Evolutionary conservation across 2,797 vertebrate genomes (phyloP).

Genomic region (Arrhamphus sclerolepis): DNA sequence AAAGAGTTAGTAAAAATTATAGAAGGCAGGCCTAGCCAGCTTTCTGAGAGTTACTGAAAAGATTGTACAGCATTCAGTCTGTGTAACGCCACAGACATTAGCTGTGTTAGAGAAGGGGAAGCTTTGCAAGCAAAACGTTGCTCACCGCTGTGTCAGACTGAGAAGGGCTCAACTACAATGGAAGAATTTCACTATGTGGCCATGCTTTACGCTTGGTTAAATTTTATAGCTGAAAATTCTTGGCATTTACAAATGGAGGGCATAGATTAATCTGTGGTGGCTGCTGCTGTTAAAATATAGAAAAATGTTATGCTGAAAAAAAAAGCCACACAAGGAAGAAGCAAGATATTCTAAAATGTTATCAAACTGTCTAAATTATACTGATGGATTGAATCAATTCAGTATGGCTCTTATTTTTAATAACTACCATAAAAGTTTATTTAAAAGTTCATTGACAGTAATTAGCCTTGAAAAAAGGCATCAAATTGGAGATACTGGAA

Average conservation of each 20-base stretch:
- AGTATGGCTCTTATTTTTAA: neutral
- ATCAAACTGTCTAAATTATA: neutral
- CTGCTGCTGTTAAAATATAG: too few relatives aligned
- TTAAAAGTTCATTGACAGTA: neutral
- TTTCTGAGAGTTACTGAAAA: conserved; percentile 41
- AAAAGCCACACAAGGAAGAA: neutral
- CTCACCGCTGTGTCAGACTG: conserved; percentile 29
- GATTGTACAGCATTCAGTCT: conserved; percentile 51
- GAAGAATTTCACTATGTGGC: conserved; percentile 4
- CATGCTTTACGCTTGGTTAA: conserved; percentile 7
- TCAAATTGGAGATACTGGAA: too few relatives aligned
- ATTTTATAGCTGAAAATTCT: conserved; percentile 7
- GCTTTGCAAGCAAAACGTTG: conserved; percentile 35
- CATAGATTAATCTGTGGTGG: neutral
- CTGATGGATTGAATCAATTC: neutral
- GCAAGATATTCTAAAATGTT: neutral
- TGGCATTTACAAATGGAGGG: neutral
- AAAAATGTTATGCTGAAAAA: too few relatives aligned
- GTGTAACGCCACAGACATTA: conserved; percentile 30
- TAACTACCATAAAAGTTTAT: neutral
- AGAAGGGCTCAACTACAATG: conserved; percentile 20
- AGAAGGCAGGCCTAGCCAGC: conserved; percentile 52
- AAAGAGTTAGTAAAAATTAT: conserved; percentile 62
- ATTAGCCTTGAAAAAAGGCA: neutral
- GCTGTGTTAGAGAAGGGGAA: conserved; percentile 9